Base-by-base conservation (phyloP, 2,888 invertebrate genomes). In the Allolobophora icterica region DNA sequence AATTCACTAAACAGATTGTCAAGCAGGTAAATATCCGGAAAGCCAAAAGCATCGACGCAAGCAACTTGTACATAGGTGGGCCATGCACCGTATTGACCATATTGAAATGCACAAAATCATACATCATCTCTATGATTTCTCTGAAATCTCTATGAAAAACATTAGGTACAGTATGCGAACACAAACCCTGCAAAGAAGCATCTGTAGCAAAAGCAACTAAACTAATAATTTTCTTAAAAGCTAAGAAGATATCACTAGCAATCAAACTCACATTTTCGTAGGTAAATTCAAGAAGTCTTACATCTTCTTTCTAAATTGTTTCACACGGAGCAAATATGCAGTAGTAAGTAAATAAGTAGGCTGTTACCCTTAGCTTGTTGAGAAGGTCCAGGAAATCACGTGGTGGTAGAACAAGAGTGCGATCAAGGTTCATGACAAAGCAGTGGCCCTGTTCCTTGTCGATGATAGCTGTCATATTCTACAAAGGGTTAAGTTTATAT, bases 381-480 rank as follows among this genome's bases (percentile, higher is more conserved):
- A 98, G 96, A 33, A 97, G 96, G 96, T 98, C 98, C 93, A 96
- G 96, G 95, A 97, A 96, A 94, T 97, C 97, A 93, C 96, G 97
- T 6, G 99, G 99, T 87, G 97, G 97, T 94, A 97, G 96, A 92
- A 98, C 97, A 91, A 96, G 96, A 58, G 96, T 96, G 45, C 97
- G 96, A 96, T 98, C 97, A 94, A 99, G 96, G 0, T 97, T 97
- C 97, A 98, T 98, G 33, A 98, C 96, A 96, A 98, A 99, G 96
- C 99, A 99, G 45, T 97, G 97, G 91, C 96, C 96, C 83, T 96
- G 96, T 91, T 97, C 97, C 33, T 96, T 96, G 95, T 98, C 98
- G 92, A 98, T 97, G 92, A 98, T 98, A 40, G 97, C 97, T 95
- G 97, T 97, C 94, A 96, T 96, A 94, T 97, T 97, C 97, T 97